phyloP scores from a whole-genome alignment of 2,113 vertebrate species.

The Albula goreensis region DNA sequence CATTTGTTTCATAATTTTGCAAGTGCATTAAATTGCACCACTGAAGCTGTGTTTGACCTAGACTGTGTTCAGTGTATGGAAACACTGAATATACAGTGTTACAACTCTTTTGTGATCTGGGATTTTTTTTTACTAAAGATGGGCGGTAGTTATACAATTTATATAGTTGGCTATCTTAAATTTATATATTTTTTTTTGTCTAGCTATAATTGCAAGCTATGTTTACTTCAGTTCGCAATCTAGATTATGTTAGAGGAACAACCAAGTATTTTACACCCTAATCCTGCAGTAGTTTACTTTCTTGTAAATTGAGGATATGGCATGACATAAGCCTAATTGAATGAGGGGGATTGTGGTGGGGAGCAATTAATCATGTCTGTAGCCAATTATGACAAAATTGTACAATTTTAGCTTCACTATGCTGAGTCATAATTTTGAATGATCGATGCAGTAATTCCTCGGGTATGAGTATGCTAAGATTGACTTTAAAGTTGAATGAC shows the following conservation, averaged over 20 bases:
- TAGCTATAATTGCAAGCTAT: not conserved
- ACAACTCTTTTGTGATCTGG: not conserved
- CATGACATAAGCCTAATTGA: not conserved
- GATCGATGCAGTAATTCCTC: not conserved
- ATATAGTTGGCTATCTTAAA: not conserved
- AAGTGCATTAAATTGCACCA: slow-evolving; percentile 15
- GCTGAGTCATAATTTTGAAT: not conserved
- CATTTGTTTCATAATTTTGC: not conserved
- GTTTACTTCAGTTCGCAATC: not conserved
- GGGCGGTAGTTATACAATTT: not conserved
- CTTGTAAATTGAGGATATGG: not conserved
- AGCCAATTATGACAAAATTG: not conserved
- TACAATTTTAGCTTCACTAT: not conserved
- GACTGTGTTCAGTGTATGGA: not conserved
- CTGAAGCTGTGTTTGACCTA: slow-evolving; percentile 7
- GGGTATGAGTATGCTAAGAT: too few relatives aligned
- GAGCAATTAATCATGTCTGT: not conserved
- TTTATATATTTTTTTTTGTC: not conserved
- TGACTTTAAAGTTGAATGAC: too few relatives aligned
- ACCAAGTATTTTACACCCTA: too few relatives aligned
- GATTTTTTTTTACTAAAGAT: not conserved
- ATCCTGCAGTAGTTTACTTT: too few relatives aligned
- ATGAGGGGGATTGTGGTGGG: too few relatives aligned
- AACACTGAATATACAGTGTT: not conserved
- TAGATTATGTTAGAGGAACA: not conserved